Conservation (phyloP, 2,797 vertebrate genomes). For the Scyliorhinus canicula region DNA sequence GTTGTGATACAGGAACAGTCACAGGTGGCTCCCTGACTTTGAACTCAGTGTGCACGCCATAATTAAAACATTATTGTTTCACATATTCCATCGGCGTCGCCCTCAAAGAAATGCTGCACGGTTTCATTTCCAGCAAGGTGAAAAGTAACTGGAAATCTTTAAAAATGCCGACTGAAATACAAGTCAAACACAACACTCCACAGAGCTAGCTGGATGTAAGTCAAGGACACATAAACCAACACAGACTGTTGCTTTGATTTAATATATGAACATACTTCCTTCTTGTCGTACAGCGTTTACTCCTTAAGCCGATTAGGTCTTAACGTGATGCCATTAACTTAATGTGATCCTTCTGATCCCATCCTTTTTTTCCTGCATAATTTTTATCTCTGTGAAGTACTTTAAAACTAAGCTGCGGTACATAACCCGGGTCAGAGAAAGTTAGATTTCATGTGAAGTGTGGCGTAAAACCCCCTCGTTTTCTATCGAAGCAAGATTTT, state of each 20-base stretch:
- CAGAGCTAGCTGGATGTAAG: neutral
- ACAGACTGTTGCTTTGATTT: neutral
- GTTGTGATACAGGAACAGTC: neutral
- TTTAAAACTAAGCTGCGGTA: neutral
- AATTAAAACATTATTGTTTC: neutral
- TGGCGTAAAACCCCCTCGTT: neutral
- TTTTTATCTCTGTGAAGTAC: constrained; percentile 14
- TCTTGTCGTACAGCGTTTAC: constrained; percentile 22
- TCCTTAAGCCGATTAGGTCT: constrained; percentile 2
- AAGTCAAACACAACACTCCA: neutral
- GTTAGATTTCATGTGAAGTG: neutral
- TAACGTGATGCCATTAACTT: constrained; percentile 16
- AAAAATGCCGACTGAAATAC: neutral
- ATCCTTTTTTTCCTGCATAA: neutral
- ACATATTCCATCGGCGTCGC: too few relatives aligned
- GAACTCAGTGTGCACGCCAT: neutral
- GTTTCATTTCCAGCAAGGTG: neutral
- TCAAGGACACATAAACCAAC: neutral
- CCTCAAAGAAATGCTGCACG: neutral
- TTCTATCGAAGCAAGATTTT: neutral
- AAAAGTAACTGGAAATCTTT: neutral
- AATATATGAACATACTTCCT: constrained; percentile 5
- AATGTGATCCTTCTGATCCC: constrained; percentile 2
- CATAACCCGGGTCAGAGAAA: neutral
- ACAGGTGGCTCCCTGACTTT: neutral